phyloP scores from a whole-genome alignment of 2,888 invertebrate genomes.

The Athalia circularis region DNA sequence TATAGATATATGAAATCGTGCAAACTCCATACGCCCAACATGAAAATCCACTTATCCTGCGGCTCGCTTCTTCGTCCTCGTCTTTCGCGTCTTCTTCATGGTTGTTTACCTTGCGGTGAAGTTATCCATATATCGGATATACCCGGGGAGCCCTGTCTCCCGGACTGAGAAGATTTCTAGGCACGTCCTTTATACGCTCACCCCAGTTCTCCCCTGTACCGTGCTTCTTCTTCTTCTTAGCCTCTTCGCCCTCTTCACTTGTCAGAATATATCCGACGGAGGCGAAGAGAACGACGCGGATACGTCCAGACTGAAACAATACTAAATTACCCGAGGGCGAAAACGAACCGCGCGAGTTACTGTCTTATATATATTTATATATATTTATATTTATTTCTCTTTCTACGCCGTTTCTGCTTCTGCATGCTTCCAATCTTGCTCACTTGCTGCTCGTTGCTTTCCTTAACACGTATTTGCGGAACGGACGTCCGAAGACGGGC shows the following conservation, averaged over 20 bases:
- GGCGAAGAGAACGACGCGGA: not conserved
- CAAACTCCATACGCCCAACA: conserved; percentile 27
- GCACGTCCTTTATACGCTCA: too few relatives aligned
- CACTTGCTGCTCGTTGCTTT: too few relatives aligned
- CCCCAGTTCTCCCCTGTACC: too few relatives aligned
- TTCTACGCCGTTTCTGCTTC: too few relatives aligned
- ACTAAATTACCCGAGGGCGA: conserved; percentile 18
- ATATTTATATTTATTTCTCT: too few relatives aligned
- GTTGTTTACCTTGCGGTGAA: not conserved
- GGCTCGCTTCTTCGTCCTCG: not conserved
- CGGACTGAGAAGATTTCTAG: too few relatives aligned
- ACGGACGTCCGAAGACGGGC: not conserved
- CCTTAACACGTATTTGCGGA: not conserved
- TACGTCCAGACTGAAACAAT: conserved; percentile 11
- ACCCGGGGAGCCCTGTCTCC: too few relatives aligned
- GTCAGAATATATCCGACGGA: conserved; percentile 16
- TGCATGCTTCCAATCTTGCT: too few relatives aligned
- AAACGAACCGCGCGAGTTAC: not conserved
- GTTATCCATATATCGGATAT: not conserved
- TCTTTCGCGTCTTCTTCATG: not conserved
- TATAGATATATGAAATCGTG: not conserved
- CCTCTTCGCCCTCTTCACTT: conserved; percentile 21
- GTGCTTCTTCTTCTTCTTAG: not conserved
- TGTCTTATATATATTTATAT: too few relatives aligned
- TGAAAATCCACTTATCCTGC: conserved; percentile 46